These are phyloP conservation scores for Furcula furcula DNA, from an alignment of 2,888 invertebrate genomes.

Conservation along the genomic window DNA sequence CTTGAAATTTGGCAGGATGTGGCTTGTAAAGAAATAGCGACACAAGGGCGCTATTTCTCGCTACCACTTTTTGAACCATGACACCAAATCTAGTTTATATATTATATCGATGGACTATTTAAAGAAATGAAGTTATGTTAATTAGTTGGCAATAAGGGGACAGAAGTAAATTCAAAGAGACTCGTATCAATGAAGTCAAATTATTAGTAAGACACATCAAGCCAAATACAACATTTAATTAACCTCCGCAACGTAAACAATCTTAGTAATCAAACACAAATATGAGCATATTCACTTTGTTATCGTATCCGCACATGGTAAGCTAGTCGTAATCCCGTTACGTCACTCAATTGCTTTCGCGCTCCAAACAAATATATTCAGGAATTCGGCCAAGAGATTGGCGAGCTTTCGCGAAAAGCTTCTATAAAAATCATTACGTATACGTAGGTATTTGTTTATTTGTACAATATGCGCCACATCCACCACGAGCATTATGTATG, in stretches of 20 bases:
- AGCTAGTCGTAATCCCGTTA: conserved; percentile 8
- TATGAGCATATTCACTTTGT: conserved; percentile 9
- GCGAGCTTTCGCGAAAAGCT: background rate
- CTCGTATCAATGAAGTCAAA: no score
- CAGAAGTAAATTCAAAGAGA: no score
- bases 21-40: no score
- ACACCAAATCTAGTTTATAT: no score
- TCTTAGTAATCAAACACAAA: conserved; percentile 20
- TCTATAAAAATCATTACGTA: background rate
- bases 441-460: conserved; percentile 8
- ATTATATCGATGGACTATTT: no score
- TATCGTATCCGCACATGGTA: conserved; percentile 9
- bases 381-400: conserved; percentile 12
- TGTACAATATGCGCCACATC: background rate
- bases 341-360: conserved; percentile 19
- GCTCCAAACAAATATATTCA: conserved; percentile 18
- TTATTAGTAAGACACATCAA: conserved; percentile 3
- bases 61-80: no score
- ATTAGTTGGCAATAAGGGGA: no score
- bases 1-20: no score
- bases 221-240: conserved; percentile 10
- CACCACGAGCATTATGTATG: background rate
- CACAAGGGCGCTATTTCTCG: no score
- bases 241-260: conserved; percentile 13
- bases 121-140: no score